A percentile compares a stretch with the other conserved stretches of the same genome.
These are phyloP conservation scores for Caradrina clavipalpis DNA, from an alignment of 2,888 invertebrate genomes.

Conservation along the genomic window DNA sequence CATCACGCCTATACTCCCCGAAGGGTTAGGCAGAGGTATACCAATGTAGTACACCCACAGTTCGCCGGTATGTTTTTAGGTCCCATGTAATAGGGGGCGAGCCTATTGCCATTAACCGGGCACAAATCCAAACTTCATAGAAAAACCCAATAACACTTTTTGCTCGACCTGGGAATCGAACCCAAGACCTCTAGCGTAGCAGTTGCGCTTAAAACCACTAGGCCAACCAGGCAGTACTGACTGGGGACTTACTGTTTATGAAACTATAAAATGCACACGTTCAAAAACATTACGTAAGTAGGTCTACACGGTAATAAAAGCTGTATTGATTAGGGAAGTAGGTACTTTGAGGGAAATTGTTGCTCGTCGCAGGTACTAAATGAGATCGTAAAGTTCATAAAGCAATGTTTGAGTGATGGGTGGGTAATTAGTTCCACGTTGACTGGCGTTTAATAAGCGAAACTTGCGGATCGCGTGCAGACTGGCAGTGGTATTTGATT, in stretches of 20 bases:
- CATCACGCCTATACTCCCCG: too few species aligned
- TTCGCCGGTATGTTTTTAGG: too few species aligned
- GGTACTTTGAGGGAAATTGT: slow-evolving; percentile 20
- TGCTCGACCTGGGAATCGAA: too few species aligned
- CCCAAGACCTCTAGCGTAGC: too few species aligned
- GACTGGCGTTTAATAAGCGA: slow-evolving; percentile 56
- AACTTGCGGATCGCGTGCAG: slow-evolving; percentile 47
- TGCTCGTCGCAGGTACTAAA: slow-evolving; percentile 17
- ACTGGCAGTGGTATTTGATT: slow-evolving; percentile 40
- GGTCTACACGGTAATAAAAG: slow-evolving; percentile 26
- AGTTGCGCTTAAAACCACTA: too few species aligned
- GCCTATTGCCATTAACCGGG: too few species aligned
- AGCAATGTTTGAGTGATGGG: slow-evolving; percentile 58
- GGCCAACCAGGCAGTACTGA: too few species aligned
- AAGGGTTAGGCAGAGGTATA: too few species aligned
- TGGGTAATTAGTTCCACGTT: slow-evolving; percentile 64
- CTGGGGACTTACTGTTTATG: slow-evolving; percentile 19
- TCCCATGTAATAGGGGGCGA: too few species aligned
- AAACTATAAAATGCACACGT: slow-evolving; percentile 27
- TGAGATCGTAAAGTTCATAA: slow-evolving; percentile 63
- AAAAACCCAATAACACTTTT: too few species aligned
- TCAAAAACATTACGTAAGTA: slow-evolving; percentile 13
- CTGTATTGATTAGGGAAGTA: slow-evolving; percentile 17
- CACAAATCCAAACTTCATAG: too few species aligned
- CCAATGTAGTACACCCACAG: too few species aligned